Conservation (phyloP, 1,140 invertebrate genomes). For the Magallana angulata region DNA sequence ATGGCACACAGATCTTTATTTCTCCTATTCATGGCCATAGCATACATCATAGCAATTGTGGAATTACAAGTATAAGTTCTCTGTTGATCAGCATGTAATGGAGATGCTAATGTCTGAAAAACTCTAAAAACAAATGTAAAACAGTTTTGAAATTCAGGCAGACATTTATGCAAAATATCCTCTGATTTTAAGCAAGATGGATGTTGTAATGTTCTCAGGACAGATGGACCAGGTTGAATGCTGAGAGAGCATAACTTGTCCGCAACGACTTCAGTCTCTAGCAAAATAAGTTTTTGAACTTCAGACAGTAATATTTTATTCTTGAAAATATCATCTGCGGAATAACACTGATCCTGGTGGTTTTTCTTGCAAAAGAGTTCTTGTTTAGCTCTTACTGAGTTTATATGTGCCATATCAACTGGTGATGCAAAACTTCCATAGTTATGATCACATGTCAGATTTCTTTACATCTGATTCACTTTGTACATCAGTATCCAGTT, state of each 20-base stretch:
- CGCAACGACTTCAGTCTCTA: too few species aligned
- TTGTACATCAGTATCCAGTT: background rate
- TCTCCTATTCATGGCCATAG: constrained; percentile 9
- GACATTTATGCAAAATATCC: too few species aligned
- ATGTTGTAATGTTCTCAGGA: too few species aligned
- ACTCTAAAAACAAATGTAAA: too few species aligned
- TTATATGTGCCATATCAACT: background rate
- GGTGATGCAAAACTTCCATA: constrained; percentile 10
- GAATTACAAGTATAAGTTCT: background rate
- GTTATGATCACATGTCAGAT: background rate
- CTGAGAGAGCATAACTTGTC: too few species aligned
- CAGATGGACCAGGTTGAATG: too few species aligned
- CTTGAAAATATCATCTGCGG: background rate
- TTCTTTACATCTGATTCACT: background rate
- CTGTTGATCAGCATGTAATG: too few species aligned
- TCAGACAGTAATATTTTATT: too few species aligned
- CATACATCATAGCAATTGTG: constrained; percentile 23
- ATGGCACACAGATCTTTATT: constrained; percentile 11
- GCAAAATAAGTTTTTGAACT: too few species aligned
- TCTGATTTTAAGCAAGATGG: too few species aligned
- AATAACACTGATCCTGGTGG: background rate
- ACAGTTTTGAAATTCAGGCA: too few species aligned
- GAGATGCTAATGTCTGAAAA: too few species aligned
- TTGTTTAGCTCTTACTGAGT: background rate
- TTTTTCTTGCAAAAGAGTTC: background rate